A percentile compares a stretch with the other conserved stretches of the same genome.
These are phyloP conservation scores for Austrolebias charrua DNA, from an alignment of 2,797 vertebrate genomes.

Conservation along the genomic window DNA sequence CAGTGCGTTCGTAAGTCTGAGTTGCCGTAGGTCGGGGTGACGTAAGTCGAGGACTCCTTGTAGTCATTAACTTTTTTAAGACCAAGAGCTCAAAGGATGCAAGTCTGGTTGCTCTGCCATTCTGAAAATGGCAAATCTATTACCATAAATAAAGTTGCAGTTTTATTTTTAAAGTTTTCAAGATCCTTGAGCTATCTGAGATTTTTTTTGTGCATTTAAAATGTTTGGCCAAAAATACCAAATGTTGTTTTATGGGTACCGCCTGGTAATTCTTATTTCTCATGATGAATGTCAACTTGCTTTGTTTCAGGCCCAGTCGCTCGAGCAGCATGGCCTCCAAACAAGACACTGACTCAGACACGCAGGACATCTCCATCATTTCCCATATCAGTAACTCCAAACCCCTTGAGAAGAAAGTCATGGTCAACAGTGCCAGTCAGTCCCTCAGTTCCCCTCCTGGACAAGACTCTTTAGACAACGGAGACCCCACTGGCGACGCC, in stretches of 20 bases:
- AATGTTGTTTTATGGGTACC: neutral
- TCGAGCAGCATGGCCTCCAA: conserved; percentile 96
- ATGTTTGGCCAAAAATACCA: neutral
- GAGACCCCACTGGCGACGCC: conserved; percentile 63
- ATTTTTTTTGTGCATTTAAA: too few relatives aligned
- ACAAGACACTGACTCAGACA: conserved; percentile 93
- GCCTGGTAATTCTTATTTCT: conserved; percentile 7
- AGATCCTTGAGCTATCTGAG: conserved; percentile 4
- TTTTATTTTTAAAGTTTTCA: conserved; percentile 18
- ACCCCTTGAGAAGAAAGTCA: conserved; percentile 85
- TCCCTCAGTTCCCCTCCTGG: conserved; percentile 83
- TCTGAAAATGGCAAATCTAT: conserved; percentile 7
- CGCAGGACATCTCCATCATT: conserved; percentile 81
- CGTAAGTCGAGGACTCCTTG: too few relatives aligned
- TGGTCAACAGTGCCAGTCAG: conserved; percentile 83
- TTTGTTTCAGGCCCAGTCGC: conserved; percentile 84
- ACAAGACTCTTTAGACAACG: conserved; percentile 80
- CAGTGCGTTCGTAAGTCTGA: too few relatives aligned
- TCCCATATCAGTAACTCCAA: conserved; percentile 75
- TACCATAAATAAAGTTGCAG: neutral
- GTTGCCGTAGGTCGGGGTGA: too few relatives aligned
- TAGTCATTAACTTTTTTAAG: conserved; percentile 2
- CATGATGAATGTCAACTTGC: conserved; percentile 26
- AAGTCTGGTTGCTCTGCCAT: conserved; percentile 13
- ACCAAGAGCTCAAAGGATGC: conserved; percentile 14